A percentile compares a stretch with the other conserved stretches of the same genome.
Evolutionary conservation across 2,888 invertebrate genomes (phyloP).

Genomic region (Lithophane semibrunnea): DNA sequence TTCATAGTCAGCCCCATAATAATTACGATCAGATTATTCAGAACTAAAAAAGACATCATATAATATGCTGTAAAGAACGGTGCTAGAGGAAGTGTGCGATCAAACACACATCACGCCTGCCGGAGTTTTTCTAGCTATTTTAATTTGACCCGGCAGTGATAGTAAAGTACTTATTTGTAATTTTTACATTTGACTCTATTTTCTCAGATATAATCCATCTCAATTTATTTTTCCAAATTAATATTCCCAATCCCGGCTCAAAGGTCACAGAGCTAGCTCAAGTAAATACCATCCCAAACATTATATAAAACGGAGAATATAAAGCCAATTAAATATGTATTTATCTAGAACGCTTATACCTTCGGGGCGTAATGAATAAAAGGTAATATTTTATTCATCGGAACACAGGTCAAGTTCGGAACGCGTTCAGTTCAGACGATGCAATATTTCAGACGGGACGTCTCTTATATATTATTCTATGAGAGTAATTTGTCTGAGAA

Average conservation of each 20-base stretch:
- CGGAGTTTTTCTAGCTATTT: no score
- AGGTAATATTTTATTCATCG: slow-evolving; percentile 69
- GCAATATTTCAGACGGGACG: slow-evolving; percentile 73
- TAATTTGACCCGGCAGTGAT: no score
- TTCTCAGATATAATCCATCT: slow-evolving; percentile 9
- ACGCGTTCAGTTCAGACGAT: slow-evolving; percentile 54
- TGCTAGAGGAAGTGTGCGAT: no score
- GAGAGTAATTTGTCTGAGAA: slow-evolving; percentile 84
- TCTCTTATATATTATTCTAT: slow-evolving; percentile 77
- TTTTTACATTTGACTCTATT: not conserved
- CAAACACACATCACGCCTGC: not conserved
- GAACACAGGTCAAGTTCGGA: slow-evolving; percentile 65
- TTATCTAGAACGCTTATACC: slow-evolving; percentile 57
- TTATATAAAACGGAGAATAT: slow-evolving; percentile 45
- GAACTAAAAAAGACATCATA: no score
- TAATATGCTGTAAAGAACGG: no score
- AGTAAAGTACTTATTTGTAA: no score
- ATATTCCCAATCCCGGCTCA: slow-evolving; percentile 17
- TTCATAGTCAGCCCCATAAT: no score
- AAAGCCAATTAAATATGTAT: slow-evolving; percentile 65
- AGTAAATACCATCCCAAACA: slow-evolving; percentile 49
- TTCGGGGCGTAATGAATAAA: slow-evolving; percentile 65
- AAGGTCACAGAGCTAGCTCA: slow-evolving; percentile 28
- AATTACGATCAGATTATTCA: no score
- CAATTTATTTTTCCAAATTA: slow-evolving; percentile 38